Conservation (phyloP, 2,888 invertebrate genomes). For the Lepeophtheirus nordmannii region DNA sequence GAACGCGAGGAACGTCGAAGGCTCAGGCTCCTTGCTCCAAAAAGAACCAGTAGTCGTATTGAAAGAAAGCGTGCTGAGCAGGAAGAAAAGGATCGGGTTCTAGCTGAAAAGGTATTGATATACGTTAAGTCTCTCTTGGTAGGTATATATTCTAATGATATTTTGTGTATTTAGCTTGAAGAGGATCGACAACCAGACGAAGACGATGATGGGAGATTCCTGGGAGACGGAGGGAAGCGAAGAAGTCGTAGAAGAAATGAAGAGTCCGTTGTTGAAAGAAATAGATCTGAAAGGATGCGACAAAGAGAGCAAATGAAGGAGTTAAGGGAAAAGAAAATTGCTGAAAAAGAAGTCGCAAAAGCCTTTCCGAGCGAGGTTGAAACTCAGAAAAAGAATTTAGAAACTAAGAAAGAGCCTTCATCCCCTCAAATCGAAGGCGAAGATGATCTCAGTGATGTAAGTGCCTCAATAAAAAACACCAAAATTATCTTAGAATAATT, state of each 20-base stretch:
- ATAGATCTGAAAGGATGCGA: slow-evolving; percentile 10
- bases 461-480: too few species aligned
- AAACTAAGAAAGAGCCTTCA: not conserved
- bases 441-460: not conserved
- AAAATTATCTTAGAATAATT: too few species aligned
- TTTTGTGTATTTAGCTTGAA: too few species aligned
- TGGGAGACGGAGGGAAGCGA: not conserved
- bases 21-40: slow-evolving; percentile 48
- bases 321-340: not conserved
- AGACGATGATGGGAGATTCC: too few species aligned
- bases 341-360: slow-evolving; percentile 7
- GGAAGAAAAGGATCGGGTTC: slow-evolving; percentile 29
- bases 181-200: too few species aligned
- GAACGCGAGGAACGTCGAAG: slow-evolving; percentile 29
- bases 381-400: slow-evolving; percentile 2
- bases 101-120: slow-evolving; percentile 29
- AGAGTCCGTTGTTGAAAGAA: not conserved
- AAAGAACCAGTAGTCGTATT: slow-evolving; percentile 50
- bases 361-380: not conserved
- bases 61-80: slow-evolving; percentile 41
- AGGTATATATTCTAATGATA: too few species aligned
- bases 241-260: slow-evolving; percentile 8
- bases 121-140: not conserved
- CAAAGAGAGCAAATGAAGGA: slow-evolving; percentile 20
- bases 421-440: not conserved